These are phyloP conservation scores for Anarsia innoxiella DNA, from an alignment of 2,888 invertebrate genomes.

Conservation along the genomic window DNA sequence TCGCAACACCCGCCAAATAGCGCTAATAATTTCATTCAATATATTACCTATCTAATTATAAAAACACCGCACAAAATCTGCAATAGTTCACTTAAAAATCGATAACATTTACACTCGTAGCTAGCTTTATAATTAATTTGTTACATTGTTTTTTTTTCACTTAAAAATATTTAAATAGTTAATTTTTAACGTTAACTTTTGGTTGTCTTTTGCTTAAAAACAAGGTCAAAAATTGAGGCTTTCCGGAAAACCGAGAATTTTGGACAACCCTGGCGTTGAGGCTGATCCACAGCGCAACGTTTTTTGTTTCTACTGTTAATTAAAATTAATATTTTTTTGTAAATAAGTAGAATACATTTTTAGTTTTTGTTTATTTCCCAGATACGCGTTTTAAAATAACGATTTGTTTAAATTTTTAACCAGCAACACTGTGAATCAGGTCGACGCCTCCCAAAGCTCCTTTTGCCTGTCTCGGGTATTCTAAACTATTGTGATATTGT, in stretches of 20 bases:
- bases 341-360: constrained; percentile 1
- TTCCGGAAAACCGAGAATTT: constrained; percentile 53
- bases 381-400: too few relatives aligned
- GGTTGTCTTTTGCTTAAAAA: constrained; percentile 73
- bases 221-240: constrained; percentile 63
- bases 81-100: constrained; percentile 72
- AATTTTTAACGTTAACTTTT: constrained; percentile 73
- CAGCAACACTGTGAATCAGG: constrained; percentile 4
- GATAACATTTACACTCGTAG: constrained; percentile 75
- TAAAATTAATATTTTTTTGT: too few relatives aligned
- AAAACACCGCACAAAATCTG: constrained; percentile 75
- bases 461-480: constrained; percentile 7
- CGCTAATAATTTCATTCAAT: constrained; percentile 74
- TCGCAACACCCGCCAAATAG: constrained; percentile 54
- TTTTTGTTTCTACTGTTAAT: not conserved
- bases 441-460: not conserved
- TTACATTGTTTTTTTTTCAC: constrained; percentile 69
- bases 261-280: constrained; percentile 54
- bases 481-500: constrained; percentile 60
- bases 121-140: constrained; percentile 75
- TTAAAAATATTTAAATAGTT: constrained; percentile 72
- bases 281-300: constrained; percentile 30
- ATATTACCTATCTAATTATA: constrained; percentile 77
- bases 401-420: too few relatives aligned
- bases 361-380: too few relatives aligned